phyloP scores from a whole-genome alignment of 2,113 vertebrate genomes.

The Pogonocichla stellata region DNA sequence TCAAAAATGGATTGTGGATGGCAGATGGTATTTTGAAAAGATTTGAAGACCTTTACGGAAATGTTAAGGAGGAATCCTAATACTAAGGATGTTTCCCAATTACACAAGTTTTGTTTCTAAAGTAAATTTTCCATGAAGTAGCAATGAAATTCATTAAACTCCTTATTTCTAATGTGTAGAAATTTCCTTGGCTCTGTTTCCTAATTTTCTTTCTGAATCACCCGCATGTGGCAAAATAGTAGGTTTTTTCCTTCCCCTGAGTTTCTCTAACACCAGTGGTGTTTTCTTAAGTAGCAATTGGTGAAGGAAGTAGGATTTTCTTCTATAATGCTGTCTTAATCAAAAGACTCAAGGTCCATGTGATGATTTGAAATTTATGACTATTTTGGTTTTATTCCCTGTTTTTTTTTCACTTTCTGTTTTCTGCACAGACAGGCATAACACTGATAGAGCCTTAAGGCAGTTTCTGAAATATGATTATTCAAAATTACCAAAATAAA shows the following conservation, averaged over 20 bases:
- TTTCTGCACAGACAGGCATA: background rate
- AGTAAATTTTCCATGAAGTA: background rate
- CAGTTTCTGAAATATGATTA: background rate
- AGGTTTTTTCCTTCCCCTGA: background rate
- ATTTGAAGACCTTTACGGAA: background rate
- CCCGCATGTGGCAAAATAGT: background rate
- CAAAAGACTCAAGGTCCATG: background rate
- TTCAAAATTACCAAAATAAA: background rate
- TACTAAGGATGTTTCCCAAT: background rate
- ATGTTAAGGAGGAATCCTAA: background rate
- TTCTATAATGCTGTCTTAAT: background rate
- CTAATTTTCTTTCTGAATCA: background rate
- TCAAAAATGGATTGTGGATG: background rate
- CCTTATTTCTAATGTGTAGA: background rate
- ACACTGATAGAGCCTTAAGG: rapidly evolving
- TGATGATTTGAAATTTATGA: background rate
- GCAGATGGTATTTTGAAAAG: background rate
- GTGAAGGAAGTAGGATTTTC: background rate
- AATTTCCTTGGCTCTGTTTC: background rate
- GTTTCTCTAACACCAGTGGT: background rate
- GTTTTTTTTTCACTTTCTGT: background rate
- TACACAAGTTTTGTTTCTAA: background rate
- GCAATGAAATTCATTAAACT: background rate
- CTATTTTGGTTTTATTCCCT: background rate
- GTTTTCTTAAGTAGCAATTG: background rate